Conservation (phyloP, 1,140 invertebrate species). For the Bombus turneri region DNA sequence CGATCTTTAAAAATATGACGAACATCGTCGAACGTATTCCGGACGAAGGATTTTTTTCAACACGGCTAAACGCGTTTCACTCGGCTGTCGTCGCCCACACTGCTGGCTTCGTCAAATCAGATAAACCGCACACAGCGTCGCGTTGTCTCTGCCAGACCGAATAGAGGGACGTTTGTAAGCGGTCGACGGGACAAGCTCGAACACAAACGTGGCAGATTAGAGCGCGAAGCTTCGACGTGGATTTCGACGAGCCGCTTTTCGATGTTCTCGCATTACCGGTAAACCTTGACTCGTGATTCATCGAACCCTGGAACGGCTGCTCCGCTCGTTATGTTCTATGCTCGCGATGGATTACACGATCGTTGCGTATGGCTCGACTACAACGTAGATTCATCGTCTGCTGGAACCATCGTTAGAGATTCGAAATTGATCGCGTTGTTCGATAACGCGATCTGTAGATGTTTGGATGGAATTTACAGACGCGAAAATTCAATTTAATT, state of each 20-base stretch:
- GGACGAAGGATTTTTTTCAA: conserved; percentile 1
- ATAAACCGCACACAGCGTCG: conserved; percentile 55
- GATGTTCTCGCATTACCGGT: conserved; percentile 58
- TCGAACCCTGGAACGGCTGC: conserved; percentile 44
- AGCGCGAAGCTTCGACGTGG: conserved; percentile 27
- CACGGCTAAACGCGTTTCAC: conserved; percentile 6
- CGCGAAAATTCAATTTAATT: no score
- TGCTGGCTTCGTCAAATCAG: conserved; percentile 52
- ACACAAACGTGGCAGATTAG: conserved; percentile 34
- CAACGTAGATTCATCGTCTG: not conserved
- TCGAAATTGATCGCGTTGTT: no score
- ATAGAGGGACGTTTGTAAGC: conserved; percentile 46
- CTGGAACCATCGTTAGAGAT: not conserved
- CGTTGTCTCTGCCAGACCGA: conserved; percentile 25
- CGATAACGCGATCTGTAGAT: no score
- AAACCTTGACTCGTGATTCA: conserved; percentile 66
- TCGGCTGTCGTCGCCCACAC: conserved; percentile 13
- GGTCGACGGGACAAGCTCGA: not conserved
- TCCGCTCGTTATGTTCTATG: not conserved
- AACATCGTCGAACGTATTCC: no score
- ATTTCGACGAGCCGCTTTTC: not conserved
- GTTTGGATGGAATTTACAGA: no score
- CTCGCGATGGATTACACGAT: not conserved
- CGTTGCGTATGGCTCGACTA: not conserved
- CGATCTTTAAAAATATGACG: no score